Percentiles rank a stretch among this genome's conserved stretches.
These are phyloP conservation scores for Leptestheria dahalacensis DNA, from an alignment of 1,140 invertebrate species.

Conservation along the genomic window DNA sequence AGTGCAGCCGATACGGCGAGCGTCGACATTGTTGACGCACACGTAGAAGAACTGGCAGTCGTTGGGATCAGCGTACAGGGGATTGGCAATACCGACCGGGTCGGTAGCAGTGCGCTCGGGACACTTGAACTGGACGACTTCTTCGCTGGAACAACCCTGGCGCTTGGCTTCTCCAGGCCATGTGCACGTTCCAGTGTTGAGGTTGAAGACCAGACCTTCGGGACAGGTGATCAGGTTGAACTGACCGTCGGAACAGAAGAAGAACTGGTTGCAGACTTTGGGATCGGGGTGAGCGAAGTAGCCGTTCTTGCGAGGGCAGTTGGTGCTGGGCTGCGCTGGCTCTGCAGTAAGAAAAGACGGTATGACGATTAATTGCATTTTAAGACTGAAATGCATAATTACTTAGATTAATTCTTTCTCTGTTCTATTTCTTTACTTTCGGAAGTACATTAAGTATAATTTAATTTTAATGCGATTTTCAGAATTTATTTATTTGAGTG, in stretches of 20 bases:
- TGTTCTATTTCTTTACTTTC: too few relatives aligned
- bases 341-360: too few relatives aligned
- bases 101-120: slow-evolving; percentile 51
- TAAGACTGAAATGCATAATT: slow-evolving; percentile 16
- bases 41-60: slow-evolving; percentile 77
- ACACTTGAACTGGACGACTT: slow-evolving; percentile 61
- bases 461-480: too few relatives aligned
- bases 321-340: slow-evolving; percentile 50
- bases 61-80: slow-evolving; percentile 61
- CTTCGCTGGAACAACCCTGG: slow-evolving; percentile 44
- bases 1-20: slow-evolving; percentile 58
- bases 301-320: slow-evolving; percentile 65
- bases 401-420: too few relatives aligned
- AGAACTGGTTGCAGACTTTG: slow-evolving; percentile 63
- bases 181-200: slow-evolving; percentile 52
- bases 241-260: slow-evolving; percentile 59
- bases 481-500: too few relatives aligned
- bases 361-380: too few relatives aligned
- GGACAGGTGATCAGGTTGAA: slow-evolving; percentile 57
- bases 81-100: slow-evolving; percentile 51
- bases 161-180: slow-evolving; percentile 63
- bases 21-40: slow-evolving; percentile 57
- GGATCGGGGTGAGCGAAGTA: slow-evolving; percentile 62
- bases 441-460: too few relatives aligned
- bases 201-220: slow-evolving; percentile 66